Percentiles rank a stretch among this genome's conserved stretches.
These are phyloP conservation scores for Morinoia aosen DNA, from an alignment of 2,888 invertebrate species.

Conservation along the genomic window DNA sequence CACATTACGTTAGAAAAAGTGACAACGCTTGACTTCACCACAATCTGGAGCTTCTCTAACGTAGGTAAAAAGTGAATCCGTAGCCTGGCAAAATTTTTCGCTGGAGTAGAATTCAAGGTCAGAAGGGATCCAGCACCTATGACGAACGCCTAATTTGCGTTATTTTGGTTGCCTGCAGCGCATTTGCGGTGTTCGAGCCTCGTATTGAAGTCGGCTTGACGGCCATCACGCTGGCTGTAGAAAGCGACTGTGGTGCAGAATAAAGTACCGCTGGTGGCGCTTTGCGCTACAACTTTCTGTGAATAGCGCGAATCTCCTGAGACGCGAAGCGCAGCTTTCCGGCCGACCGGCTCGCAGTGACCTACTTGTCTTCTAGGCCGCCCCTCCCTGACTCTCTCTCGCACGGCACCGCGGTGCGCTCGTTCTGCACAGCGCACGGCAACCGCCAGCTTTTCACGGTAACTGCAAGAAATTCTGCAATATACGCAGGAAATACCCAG, in stretches of 20 bases:
- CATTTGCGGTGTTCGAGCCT: not conserved
- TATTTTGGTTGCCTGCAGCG: not conserved
- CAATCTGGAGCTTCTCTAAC: not conserved
- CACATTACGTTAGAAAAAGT: not conserved
- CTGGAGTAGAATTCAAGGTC: constrained; percentile 26
- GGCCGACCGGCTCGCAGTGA: constrained; percentile 23
- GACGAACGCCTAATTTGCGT: not conserved
- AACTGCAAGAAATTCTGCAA: not conserved
- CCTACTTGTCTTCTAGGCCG: constrained; percentile 33
- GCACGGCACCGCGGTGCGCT: constrained; percentile 22
- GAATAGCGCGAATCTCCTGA: not conserved
- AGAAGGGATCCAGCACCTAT: not conserved
- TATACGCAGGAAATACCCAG: not conserved
- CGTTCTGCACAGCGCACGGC: constrained; percentile 35
- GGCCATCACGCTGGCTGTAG: not conserved
- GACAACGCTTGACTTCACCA: not conserved
- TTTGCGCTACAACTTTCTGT: constrained; percentile 34
- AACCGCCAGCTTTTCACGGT: not conserved
- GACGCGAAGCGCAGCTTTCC: constrained; percentile 32
- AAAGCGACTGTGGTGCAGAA: constrained; percentile 19
- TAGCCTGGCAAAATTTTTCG: constrained; percentile 10
- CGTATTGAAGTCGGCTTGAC: not conserved
- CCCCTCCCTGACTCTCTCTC: constrained; percentile 53
- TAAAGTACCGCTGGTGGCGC: not conserved
- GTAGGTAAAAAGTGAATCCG: constrained; percentile 21